phyloP scores from a whole-genome alignment of 2,888 invertebrate genomes.

The Hydrotaea diabolus region DNA sequence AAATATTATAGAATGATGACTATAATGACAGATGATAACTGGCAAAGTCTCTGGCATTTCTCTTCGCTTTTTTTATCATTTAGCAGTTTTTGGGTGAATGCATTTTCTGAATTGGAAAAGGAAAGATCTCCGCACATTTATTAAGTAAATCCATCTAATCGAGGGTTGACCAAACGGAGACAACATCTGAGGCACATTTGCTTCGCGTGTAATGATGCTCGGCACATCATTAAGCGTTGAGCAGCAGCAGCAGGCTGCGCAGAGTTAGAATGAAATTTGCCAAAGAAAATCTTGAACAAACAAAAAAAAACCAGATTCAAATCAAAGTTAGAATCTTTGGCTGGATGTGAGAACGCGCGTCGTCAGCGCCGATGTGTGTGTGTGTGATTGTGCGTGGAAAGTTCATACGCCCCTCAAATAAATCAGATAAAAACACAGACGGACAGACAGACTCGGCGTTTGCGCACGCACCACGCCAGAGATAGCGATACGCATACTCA shows the following conservation, averaged over 20 bases:
- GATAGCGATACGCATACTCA: constrained; percentile 22
- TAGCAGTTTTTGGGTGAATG: constrained; percentile 58
- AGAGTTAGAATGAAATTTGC: not conserved
- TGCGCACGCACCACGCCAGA: constrained; percentile 61
- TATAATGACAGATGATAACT: constrained; percentile 52
- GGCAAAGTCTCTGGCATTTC: constrained; percentile 27
- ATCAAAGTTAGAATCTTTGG: constrained; percentile 47
- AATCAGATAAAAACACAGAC: constrained; percentile 69
- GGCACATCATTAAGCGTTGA: constrained; percentile 38
- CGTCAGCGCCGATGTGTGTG: not conserved
- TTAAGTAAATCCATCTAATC: constrained; percentile 44
- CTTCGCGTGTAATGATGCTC: constrained; percentile 53
- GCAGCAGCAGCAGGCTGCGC: constrained; percentile 3
- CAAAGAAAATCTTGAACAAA: not conserved
- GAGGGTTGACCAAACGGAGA: constrained; percentile 57
- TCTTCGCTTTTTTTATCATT: constrained; percentile 3
- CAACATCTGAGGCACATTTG: constrained; percentile 11
- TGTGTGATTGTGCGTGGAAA: constrained; percentile 46
- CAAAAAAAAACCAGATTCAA: constrained; percentile 45
- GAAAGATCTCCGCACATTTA: constrained; percentile 22
- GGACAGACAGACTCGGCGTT: not conserved
- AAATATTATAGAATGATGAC: constrained; percentile 63
- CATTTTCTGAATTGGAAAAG: constrained; percentile 20
- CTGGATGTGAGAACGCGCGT: no score
- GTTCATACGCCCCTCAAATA: constrained; percentile 71